phyloP scores from a whole-genome alignment of 2,113 vertebrate species.

The Eudorcas thomsonii region DNA sequence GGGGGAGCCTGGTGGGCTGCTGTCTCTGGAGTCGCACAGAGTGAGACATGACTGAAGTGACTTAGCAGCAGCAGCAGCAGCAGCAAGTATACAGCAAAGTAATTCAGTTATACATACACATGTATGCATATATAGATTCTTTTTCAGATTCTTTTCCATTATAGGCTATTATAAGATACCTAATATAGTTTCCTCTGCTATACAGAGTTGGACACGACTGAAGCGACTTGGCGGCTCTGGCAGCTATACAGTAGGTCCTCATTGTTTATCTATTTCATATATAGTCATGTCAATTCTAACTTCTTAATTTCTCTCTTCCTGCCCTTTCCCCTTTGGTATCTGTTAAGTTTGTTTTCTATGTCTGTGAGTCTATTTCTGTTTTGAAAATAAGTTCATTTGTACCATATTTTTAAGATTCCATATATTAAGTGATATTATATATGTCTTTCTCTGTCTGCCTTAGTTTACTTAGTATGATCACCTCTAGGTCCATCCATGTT shows the following conservation, averaged over 20 bases:
- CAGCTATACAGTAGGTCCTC: too few relatives aligned
- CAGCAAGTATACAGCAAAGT: background rate
- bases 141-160: background rate
- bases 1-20: too few relatives aligned
- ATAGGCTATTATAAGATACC: background rate
- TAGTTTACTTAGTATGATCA: background rate
- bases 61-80: too few relatives aligned
- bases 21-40: too few relatives aligned
- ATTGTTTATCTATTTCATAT: background rate
- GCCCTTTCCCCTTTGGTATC: background rate
- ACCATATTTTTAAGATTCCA: background rate
- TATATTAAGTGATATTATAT: background rate
- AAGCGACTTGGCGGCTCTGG: background rate
- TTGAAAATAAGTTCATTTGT: background rate
- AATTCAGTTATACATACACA: background rate
- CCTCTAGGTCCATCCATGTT: background rate
- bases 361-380: background rate
- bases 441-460: background rate
- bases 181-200: background rate
- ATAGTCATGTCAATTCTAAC: background rate
- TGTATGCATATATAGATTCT: background rate
- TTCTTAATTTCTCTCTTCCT: background rate
- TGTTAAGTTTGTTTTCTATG: background rate
- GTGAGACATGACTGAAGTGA: too few relatives aligned
- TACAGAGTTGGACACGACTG: background rate